Base-by-base conservation (phyloP, 1,140 invertebrate genomes). In the Pomacea maculata region DNA sequence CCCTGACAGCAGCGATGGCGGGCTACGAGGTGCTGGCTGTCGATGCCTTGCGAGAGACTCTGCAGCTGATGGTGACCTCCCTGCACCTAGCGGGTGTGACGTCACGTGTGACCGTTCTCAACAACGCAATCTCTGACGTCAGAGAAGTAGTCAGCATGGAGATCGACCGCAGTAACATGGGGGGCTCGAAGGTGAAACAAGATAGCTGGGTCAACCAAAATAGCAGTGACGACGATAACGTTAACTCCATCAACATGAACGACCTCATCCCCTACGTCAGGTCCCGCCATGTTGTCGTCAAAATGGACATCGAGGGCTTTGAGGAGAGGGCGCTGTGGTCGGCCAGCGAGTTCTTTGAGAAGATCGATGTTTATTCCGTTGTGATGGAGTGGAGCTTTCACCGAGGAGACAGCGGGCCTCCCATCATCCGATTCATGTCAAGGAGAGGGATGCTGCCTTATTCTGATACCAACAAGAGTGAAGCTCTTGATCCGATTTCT, bases 11-110 rank as follows among this genome's bases (percentile, higher is more conserved):
- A 12, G 67, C 67, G 1, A 34, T 11, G 12, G n/a, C 29, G 67
- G 67, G 67, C 11, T 70, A 70, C 67, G n/a, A 70, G n/a, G 67
- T 70, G 67, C 21, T 70, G 67, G 67, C 67, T n/a, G 67, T 70
- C 21, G 67, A 70, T 21, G 67, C 67, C 67, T 1, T 70, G 5
- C 10, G 21, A 21, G 29, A 34, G 21, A 70, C 21, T n/a, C 10
- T 70, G 29, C 67, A 70, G 11, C 2, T 70, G 10, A 12, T 70
- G 67, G 67, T 12, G 6, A 70, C 67, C 67, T 17, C 67, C 11
- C 10, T 70, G 11, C 67, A 34, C 67, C n/a, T 70, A 6, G 29
- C 21, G 1, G 29, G 29, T 34, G 12, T 70, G 67, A 34, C 29
- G 11, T n/a, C 21, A 2, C 67, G 67, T 6, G 67, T 70, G 67